phyloP scores from a whole-genome alignment of 2,113 vertebrate genomes.

The Psilopsiagon aurifrons region DNA sequence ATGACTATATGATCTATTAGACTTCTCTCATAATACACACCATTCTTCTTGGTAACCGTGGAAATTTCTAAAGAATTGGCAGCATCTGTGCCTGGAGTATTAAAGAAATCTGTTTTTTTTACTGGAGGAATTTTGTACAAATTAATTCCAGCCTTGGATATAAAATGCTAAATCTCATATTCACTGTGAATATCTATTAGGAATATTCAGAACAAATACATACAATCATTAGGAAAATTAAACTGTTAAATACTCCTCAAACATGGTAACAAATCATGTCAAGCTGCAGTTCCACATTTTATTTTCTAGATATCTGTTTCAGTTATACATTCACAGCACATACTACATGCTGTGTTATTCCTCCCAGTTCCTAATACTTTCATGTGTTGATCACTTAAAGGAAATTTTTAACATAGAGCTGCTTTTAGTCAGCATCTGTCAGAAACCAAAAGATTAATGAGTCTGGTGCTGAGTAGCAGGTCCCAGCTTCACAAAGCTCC shows the following conservation, averaged over 20 bases:
- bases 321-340: slow-evolving; percentile 22
- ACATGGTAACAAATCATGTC: not conserved
- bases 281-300: slow-evolving; percentile 18
- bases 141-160: slow-evolving; percentile 49
- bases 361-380: not conserved
- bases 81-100: slow-evolving; percentile 33
- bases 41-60: slow-evolving; percentile 36
- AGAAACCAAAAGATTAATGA: slow-evolving; percentile 63
- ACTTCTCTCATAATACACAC: slow-evolving; percentile 52
- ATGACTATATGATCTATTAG: slow-evolving; percentile 59
- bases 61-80: slow-evolving; percentile 62
- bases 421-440: slow-evolving; percentile 61
- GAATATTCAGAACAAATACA: slow-evolving; percentile 13
- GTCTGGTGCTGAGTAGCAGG: slow-evolving; percentile 52
- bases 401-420: slow-evolving; percentile 38
- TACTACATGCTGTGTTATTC: slow-evolving; percentile 9
- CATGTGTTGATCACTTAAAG: slow-evolving; percentile 19
- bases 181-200: not conserved
- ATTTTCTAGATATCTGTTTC: slow-evolving; percentile 32
- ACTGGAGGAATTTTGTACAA: slow-evolving; percentile 11
- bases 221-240: slow-evolving; percentile 38
- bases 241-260: slow-evolving; percentile 50
- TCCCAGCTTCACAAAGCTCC: slow-evolving; percentile 66
- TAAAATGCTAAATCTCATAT: slow-evolving; percentile 17
- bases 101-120: slow-evolving; percentile 57